Base-by-base conservation (phyloP, 2,797 vertebrate genomes). In the Hydrocynus forskahlii region DNA sequence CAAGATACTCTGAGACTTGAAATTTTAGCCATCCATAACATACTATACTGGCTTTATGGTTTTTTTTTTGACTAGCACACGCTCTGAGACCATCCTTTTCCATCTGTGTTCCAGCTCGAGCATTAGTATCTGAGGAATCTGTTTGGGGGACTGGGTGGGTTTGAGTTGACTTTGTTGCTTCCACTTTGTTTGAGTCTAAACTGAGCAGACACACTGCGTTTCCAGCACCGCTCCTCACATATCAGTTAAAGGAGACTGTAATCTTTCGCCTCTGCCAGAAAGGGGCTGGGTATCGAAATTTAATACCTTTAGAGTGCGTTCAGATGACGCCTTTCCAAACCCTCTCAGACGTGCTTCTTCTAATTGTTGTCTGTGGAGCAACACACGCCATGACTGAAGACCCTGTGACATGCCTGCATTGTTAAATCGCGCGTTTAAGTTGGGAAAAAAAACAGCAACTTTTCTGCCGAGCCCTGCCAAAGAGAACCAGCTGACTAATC, bases 181-280 rank as follows among this genome's bases (percentile, higher is more conserved):
- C 19, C 21, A n/a, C 69, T 75, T 54, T 17, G 29, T 48, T 80
- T 52, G 8, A 50, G 54, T 52, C 50, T 43, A 59, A 50, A 23
- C 43, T 48, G 6, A 25, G 13, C 4, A 14, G n/a, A 69, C 45
- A 7, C 67, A 14, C 66, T 45, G 38, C 50, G 19, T 57, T 59
- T 59, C 19, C 66, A 50, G 48, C 66, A 63, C 66, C 48, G 57
- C 40, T 75, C 14, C 13, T 59, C 40, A 38, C 40, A 12, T 50
- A 50, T 54, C 80, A 81, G 78, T 69, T 79, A 85, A 80, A 71
- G 82, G 80, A 72, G 50, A 85, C 85, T 83, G 75, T 64, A 63
- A 59, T 68, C 23, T 70, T 62, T 25, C 19, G 29, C 29, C 52
- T 57, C 70, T 35, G 43, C 43, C 10, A 52, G 48, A 4, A 52